These are phyloP conservation scores for Glossophaga mutica DNA, from an alignment of 2,797 vertebrate genomes.

Conservation along the genomic window DNA sequence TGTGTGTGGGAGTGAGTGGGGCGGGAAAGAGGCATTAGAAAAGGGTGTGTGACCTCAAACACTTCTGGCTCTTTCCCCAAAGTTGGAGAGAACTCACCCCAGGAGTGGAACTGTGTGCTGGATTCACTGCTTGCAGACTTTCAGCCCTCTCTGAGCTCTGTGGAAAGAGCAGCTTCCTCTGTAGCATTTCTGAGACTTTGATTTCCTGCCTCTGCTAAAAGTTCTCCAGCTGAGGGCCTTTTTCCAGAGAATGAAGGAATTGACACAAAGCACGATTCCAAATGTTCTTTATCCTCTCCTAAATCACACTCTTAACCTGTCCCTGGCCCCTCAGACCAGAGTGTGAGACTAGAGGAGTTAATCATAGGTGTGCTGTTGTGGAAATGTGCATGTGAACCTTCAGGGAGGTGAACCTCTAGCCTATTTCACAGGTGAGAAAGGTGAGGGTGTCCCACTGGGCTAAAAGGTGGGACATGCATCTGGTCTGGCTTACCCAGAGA, in stretches of 20 bases:
- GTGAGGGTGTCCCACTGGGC: neutral
- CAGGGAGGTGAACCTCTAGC: fast-evolving
- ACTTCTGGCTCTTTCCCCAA: neutral
- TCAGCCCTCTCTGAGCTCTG: fast-evolving
- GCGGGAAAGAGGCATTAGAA: too few species aligned
- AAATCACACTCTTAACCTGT: too few species aligned
- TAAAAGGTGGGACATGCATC: neutral
- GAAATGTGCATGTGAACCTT: fast-evolving
- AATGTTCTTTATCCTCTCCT: neutral
- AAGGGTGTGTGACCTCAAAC: neutral
- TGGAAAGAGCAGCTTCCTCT: neutral
- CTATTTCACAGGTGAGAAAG: neutral
- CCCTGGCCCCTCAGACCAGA: neutral
- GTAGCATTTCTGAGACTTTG: fast-evolving
- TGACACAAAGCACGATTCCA: neutral
- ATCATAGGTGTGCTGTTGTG: fast-evolving
- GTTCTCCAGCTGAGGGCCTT: neutral
- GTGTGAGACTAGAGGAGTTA: neutral
- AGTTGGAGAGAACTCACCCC: neutral
- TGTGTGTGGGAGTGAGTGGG: neutral
- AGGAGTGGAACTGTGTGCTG: too few species aligned
- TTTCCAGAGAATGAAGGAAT: neutral
- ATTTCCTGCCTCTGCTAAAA: neutral
- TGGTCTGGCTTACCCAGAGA: neutral
- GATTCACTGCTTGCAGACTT: neutral